Base-by-base conservation (phyloP, 2,113 vertebrate species). In the Heterotilapia buettikoferi region DNA sequence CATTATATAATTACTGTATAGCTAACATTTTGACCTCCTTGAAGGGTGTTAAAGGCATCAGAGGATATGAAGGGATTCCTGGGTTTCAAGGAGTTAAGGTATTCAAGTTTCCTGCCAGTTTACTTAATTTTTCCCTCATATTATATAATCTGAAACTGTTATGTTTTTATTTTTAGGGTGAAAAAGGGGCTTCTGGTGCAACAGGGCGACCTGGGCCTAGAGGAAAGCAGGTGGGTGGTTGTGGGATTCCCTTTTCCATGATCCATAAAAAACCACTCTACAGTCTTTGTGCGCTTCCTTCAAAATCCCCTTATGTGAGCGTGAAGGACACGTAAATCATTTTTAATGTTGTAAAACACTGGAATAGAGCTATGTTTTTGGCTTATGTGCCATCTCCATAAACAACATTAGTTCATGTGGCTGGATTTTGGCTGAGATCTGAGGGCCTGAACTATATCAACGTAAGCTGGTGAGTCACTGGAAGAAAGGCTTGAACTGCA, bases 31-130 rank as follows among this genome's bases (percentile, higher is more conserved):
- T 89, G 84, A 66, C 80, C 79, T 95, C 83, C 83, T 82, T 87
- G 11, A 90, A 97, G 96, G 96, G 95, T 31, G 45, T 88, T 36
- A 85, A 94, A 94, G 97, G 96, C 45, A 92, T 95, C 85, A 83
- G 4, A 61, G 96, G 96, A 86, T 93, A 96, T 90, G 95, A 96
- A 88, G 96, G 96, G 52, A 96, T 97, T 87, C 84, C 78, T 9
- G 96, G 97, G 79, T 97, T 95, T 94, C 92, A 95, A 92, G 96
- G 96, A 93, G 93, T 97, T 16, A 97, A 97, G 96, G 96, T 97
- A 96, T 84, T 73, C 8, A 36, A 84, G 26, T 82, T 43, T 85
- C 14, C 9, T 29, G 52, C 3, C 31, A 80, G n/a, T 14, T 53
- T 45, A 26, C 83, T 5, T 78, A 10, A 29, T 33, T 76, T 78